phyloP scores from a whole-genome alignment of 2,113 vertebrate species.

The Osmerus eperlanus region DNA sequence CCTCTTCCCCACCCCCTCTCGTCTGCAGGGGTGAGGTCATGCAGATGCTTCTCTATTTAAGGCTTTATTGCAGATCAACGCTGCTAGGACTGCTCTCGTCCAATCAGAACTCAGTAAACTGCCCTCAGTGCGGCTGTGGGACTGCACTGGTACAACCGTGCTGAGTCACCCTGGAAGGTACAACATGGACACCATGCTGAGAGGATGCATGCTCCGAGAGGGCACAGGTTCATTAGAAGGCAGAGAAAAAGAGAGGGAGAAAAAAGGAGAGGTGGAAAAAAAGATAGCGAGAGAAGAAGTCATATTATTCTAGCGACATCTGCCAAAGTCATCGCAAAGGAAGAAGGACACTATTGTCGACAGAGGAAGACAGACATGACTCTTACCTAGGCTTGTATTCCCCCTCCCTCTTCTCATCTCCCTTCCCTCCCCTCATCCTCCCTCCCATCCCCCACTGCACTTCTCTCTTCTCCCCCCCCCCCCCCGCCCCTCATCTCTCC shows the following conservation, averaged over 20 bases:
- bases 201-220: neutral
- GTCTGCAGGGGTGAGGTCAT: constrained; percentile 40
- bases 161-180: neutral
- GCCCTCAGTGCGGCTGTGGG: constrained; percentile 42
- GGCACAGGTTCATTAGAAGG: neutral
- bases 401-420: neutral
- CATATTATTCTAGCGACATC: constrained; percentile 46
- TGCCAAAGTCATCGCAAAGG: constrained; percentile 62
- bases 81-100: neutral
- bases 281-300: constrained; percentile 9
- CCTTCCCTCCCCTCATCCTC: too few relatives aligned
- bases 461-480: neutral
- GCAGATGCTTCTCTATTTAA: neutral
- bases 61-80: too few relatives aligned
- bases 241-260: neutral
- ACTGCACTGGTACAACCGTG: constrained; percentile 27
- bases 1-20: constrained; percentile 33
- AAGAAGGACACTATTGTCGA: constrained; percentile 60
- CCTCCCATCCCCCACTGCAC: too few relatives aligned
- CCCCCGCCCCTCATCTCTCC: constrained; percentile 48
- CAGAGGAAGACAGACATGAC: constrained; percentile 20
- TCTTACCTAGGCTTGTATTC: neutral
- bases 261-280: constrained; percentile 2
- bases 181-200: neutral
- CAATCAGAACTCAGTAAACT: constrained; percentile 53